Base-by-base conservation (phyloP, 2,797 vertebrate species). In the Picus viridis region DNA sequence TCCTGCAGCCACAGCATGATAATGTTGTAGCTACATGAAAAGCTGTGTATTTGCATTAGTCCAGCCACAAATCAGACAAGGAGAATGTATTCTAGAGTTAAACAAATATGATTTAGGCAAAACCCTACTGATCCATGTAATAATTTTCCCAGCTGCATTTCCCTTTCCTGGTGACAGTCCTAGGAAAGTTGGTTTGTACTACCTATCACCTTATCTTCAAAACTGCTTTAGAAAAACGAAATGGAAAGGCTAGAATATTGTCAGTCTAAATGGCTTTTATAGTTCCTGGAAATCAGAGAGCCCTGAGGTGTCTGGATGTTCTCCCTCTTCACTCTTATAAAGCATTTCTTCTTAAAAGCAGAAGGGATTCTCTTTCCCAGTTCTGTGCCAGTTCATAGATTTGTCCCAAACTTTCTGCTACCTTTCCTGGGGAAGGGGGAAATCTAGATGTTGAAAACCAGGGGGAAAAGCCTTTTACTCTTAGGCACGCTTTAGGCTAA, bases 141-240 rank as follows among this genome's bases (percentile, higher is more conserved):
- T 62, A 0, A 23, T 77, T 86, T 72, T 12, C 43, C 43, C 34
- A 26, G 49, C 10, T 74, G 62, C 10, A 11, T 84, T 92, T 92
- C 19, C 39, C 30, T 83, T 89, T 41, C 30, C 24, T 0, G 0
- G 36, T 75, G 53, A 62, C 39, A 73, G 34, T 65, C 41, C 43
- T 49, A 36, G 23, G 43, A 86, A 87, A 30, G 19, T 39, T 5
- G 10, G 27, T 32, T 57, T 81, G 57, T 32, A 8, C 14, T 64
- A 36, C 53, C 32, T 75, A 4, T 85, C 45, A 72, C 43, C 26
- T 87, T 83, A 32, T 16, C 18, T 79, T 76, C 71, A 61, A 90
- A 92, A 82, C 68, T 34, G 13, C 32, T 75, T 87, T 88, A 76
- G 61, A 86, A 89, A 76, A 77, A 18, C 7, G 29, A 89, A 95